Evolutionary conservation across 2,888 invertebrate species (phyloP), one percentile per base, ranked within the genome.

Genomic region (Drosophila lutescens): DNA sequence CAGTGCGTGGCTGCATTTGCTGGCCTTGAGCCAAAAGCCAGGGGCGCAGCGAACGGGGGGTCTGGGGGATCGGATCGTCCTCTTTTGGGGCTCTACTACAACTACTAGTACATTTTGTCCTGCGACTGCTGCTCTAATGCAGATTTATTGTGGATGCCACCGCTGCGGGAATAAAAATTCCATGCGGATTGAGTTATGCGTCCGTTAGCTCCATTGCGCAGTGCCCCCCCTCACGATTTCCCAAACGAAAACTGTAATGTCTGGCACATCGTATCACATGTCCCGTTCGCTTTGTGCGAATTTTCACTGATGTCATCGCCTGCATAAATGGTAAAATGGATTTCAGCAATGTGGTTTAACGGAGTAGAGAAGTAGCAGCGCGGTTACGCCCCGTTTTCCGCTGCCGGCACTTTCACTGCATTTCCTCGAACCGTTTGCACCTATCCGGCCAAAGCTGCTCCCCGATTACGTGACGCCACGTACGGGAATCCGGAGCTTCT

Each of bases 131-230:
- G 71, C 74, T 66, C 85, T 86, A 85, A 85, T 85, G 87, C 85
- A 85, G 85, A 85, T 85, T 85, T 85, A 85, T 85, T 82, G 82
- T 85, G 80, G 71, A 77, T 83, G 80, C 83, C 86, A 79, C 83
- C 80, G 83, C 86, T 79, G 84, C 84, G 86, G 84, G 86, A 77
- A 86, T 84, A 84, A 83, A 83, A 83, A 83, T 83, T 86, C 86
- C 86, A 84, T 86, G 86, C 86, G 84, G 83, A 84, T 84, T 86
- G 84, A 86, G 79, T 83, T 86, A 84, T 84, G 83, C 83, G 83
- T 83, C 80, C 83, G 83, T 83, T 83, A 86, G 83, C 83, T 86
- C 77, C 73, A 73, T 80, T 78, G 65, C 77, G 86, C 80, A 83
- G 74, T 78, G 69, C 49, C 50, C 44, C 32, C 32, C 10, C 26